Percentiles rank a stretch among this genome's conserved stretches.
Conservation (phyloP, 2,888 invertebrate species). For the Ophion obscuratus region DNA sequence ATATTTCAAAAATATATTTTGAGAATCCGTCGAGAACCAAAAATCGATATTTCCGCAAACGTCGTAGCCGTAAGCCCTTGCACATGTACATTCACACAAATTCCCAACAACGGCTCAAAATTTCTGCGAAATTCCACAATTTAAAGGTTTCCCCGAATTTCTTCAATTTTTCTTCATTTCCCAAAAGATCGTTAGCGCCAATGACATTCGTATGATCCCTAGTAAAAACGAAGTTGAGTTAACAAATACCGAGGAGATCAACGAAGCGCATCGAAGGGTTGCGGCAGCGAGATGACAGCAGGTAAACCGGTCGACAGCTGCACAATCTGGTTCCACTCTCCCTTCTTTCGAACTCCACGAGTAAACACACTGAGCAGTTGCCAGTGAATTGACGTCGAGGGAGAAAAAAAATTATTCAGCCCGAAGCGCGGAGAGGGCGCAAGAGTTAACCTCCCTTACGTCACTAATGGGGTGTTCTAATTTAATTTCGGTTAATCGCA, state of each 20-base stretch:
- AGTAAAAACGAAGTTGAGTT: not conserved
- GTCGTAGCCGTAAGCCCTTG: too few species aligned
- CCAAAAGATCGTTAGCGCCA: not conserved
- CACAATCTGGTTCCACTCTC: conserved; percentile 19
- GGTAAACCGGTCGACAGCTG: conserved; percentile 60
- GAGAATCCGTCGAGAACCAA: too few species aligned
- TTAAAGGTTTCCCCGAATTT: too few species aligned
- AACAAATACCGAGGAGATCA: conserved; percentile 36
- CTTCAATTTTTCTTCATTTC: not conserved
- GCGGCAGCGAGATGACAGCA: conserved; percentile 35
- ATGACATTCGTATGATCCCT: not conserved
- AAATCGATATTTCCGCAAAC: too few species aligned
- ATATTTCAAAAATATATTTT: too few species aligned
- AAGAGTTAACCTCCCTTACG: conserved; percentile 67
- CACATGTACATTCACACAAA: too few species aligned
- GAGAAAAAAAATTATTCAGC: conserved; percentile 7
- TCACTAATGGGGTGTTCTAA: conserved; percentile 75
- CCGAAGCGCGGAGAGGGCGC: conserved; percentile 27
- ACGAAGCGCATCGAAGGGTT: conserved; percentile 26
- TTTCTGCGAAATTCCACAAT: too few species aligned
- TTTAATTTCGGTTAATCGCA: conserved; percentile 78
- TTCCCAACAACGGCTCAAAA: too few species aligned
- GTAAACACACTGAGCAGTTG: conserved; percentile 32
- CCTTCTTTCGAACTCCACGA: not conserved
- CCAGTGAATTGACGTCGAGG: conserved; percentile 9